Conservation (phyloP, 2,888 invertebrate genomes). For the Idaea straminata region DNA sequence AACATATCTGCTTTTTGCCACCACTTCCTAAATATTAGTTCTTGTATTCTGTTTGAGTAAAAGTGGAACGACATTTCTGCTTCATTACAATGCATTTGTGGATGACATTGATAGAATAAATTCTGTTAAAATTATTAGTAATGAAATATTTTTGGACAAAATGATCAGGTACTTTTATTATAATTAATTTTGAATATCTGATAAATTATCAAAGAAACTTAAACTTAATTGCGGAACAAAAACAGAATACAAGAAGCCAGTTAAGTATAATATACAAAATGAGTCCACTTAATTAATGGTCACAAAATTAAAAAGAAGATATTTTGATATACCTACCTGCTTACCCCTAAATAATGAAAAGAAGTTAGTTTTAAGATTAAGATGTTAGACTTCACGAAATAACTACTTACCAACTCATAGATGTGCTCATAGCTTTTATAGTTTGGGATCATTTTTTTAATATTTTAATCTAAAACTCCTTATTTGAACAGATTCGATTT, state of each 20-base stretch:
- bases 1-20: slow-evolving; percentile 37
- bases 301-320: not conserved
- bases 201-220: not conserved
- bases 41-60: not conserved
- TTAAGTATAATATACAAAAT: not conserved
- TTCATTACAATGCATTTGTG: not conserved
- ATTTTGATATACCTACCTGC: not conserved
- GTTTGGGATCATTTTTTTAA: not conserved
- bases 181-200: not conserved
- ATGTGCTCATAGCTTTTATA: not conserved
- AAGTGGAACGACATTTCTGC: not conserved
- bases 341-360: not conserved
- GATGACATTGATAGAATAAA: not conserved
- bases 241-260: not conserved
- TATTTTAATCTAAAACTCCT: not conserved
- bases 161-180: not conserved
- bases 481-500: not conserved
- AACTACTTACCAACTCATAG: too few species aligned
- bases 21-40: not conserved
- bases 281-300: not conserved
- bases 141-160: not conserved
- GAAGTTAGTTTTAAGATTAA: not conserved
- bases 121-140: not conserved
- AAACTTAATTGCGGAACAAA: not conserved
- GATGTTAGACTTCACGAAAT: not conserved